Base-by-base conservation (phyloP, 2,888 invertebrate species). In the Eristalis arbustorum region DNA sequence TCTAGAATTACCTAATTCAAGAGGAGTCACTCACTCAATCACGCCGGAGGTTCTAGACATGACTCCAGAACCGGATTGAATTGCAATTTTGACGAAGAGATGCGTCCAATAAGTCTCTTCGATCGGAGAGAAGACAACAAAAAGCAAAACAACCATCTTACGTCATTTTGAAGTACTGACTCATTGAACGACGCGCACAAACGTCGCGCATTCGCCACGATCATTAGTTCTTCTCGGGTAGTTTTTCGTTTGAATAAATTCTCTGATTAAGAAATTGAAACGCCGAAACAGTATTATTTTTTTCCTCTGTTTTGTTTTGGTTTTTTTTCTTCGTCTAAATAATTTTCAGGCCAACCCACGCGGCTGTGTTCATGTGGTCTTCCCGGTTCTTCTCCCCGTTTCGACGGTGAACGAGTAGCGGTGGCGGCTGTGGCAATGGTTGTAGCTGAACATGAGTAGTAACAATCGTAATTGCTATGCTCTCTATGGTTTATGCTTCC, bases 401-500 rank as follows among this genome's bases (percentile, higher is more conserved):
- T 81, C 49, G 25, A 18, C 22, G 49, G 37, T 34, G 25, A 59
- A 40, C 42, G 22, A 56, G 63, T 62, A 18, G 28, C 34, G 28
- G 28, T 25, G 28, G 71, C 22, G 28, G 25, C 10, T 74, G 18
- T 6, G 37, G 22, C 49, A n/a, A 22, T 66, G 42, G 37, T 34
- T 61, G 37, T 49, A 23, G 28, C 5, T 37, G 77, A 49, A 49
- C 34, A 6, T 49, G 67, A 28, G 59, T 49, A 74, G 73, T 80
- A 66, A 37, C 62, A 67, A 75, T 66, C 31, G 67, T 84, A 88
- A 81, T 77, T 81, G 59, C 59, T 59, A 10, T 28, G 81, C 40
- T 78, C 74, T 66, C 64, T 77, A 87, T 83, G 87, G 66, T 82
- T 78, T 82, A 83, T 82, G 87, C 87, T 87, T 87, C 82, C 82